phyloP scores from a whole-genome alignment of 1,140 invertebrate genomes.

The Camponotus floridanus region DNA sequence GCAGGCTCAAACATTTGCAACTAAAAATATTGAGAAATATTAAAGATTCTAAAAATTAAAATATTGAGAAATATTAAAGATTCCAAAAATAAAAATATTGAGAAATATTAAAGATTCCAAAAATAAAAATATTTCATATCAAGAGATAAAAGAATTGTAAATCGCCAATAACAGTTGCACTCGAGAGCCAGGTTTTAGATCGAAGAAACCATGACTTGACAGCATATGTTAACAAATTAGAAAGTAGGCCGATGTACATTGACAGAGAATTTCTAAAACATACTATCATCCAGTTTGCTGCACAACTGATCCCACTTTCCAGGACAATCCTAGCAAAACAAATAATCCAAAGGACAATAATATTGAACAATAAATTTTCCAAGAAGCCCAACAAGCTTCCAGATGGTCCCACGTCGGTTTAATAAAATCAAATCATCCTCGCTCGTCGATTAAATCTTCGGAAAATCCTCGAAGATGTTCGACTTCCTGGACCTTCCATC shows the following conservation, averaged over 20 bases:
- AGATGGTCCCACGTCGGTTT: background rate
- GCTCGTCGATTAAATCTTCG: background rate
- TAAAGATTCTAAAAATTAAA: too few species aligned
- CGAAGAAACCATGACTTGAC: background rate
- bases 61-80: too few species aligned
- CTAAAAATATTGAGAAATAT: too few species aligned
- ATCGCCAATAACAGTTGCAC: too few species aligned
- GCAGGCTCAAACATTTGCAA: too few species aligned
- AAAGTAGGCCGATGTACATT: slow-evolving; percentile 44
- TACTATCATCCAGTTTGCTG: background rate
- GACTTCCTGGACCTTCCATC: background rate
- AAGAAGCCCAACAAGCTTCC: too few species aligned
- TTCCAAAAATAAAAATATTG: too few species aligned
- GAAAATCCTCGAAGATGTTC: background rate
- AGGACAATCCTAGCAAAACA: background rate
- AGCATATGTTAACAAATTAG: slow-evolving; percentile 55
- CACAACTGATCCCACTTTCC: background rate
- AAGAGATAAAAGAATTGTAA: too few species aligned
- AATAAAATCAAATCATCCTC: background rate
- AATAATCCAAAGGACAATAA: background rate
- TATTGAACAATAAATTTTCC: slow-evolving; percentile 8
- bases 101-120: too few species aligned
- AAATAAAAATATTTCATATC: too few species aligned
- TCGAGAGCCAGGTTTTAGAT: background rate
- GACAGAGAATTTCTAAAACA: background rate